Evolutionary conservation across 2,888 invertebrate genomes (phyloP).

Genomic region (Synergus itoensis): DNA sequence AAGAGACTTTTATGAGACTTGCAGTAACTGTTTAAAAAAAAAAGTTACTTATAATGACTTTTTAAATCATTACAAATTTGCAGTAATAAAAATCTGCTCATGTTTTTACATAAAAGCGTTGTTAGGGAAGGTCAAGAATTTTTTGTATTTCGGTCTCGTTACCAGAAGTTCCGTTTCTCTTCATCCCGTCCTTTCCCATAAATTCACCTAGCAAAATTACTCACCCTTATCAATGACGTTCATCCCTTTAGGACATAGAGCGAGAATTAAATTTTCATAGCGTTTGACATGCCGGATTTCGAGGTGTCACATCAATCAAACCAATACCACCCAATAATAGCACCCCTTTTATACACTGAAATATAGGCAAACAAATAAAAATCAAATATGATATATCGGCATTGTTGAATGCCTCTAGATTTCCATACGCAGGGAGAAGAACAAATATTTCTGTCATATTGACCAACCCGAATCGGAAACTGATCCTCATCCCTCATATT

Average conservation of each 20-base stretch:
- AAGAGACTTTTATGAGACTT: too few species aligned
- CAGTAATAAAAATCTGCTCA: too few species aligned
- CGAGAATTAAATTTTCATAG: conserved; percentile 48
- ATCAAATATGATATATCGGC: neutral
- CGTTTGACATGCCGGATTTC: conserved; percentile 44
- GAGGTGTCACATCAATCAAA: conserved; percentile 46
- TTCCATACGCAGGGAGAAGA: neutral
- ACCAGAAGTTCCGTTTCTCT: neutral
- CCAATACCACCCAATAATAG: conserved; percentile 16
- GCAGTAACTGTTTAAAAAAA: too few species aligned
- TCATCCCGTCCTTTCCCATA: conserved; percentile 36
- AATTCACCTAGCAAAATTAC: conserved; percentile 45
- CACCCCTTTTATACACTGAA: conserved; percentile 4
- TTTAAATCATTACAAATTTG: too few species aligned
- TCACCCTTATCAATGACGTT: conserved; percentile 48
- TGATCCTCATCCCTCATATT: neutral
- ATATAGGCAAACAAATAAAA: conserved; percentile 16
- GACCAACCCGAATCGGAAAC: conserved; percentile 1
- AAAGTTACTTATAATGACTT: too few species aligned
- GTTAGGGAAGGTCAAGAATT: neutral
- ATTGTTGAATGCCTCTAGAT: neutral
- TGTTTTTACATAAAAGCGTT: too few species aligned
- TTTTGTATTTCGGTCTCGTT: neutral
- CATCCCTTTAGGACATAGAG: conserved; percentile 38
- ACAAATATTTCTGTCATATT: conserved; percentile 8